Evolutionary conservation across 2,888 invertebrate genomes (phyloP).

Genomic region (Plagodis dolabraria): DNA sequence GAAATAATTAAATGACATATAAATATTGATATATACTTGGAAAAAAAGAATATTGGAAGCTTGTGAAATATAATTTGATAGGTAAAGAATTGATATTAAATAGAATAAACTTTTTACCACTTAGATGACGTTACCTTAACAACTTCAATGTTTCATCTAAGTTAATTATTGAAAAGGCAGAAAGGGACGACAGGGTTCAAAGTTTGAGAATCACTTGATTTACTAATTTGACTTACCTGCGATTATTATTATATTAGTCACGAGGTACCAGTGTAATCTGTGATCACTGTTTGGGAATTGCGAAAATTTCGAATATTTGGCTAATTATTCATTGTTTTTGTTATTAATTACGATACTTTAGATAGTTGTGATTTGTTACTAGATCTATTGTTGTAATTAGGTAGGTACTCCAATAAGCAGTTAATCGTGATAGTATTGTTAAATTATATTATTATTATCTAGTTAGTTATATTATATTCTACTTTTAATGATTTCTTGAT

Average conservation of each 20-base stretch:
- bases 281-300: slow-evolving; percentile 2
- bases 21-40: too few relatives aligned
- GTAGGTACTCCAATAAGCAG: slow-evolving; percentile 6
- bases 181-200: neutral
- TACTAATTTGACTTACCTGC: neutral
- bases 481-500: neutral
- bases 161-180: neutral
- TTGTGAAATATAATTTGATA: too few relatives aligned
- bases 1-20: too few relatives aligned
- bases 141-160: neutral
- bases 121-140: too few relatives aligned
- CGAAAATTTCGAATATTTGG: neutral
- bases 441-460: neutral
- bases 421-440: slow-evolving; percentile 30
- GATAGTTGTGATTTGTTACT: slow-evolving; percentile 10
- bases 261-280: slow-evolving; percentile 6
- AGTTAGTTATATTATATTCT: slow-evolving; percentile 10
- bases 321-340: slow-evolving; percentile 5
- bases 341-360: neutral
- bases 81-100: too few relatives aligned
- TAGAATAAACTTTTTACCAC: too few relatives aligned
- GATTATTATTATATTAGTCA: neutral
- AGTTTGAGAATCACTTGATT: neutral
- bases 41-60: too few relatives aligned
- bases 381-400: slow-evolving; percentile 29